Evolutionary conservation across 2,888 invertebrate genomes (phyloP).

Genomic region (Odontocolon sp.): DNA sequence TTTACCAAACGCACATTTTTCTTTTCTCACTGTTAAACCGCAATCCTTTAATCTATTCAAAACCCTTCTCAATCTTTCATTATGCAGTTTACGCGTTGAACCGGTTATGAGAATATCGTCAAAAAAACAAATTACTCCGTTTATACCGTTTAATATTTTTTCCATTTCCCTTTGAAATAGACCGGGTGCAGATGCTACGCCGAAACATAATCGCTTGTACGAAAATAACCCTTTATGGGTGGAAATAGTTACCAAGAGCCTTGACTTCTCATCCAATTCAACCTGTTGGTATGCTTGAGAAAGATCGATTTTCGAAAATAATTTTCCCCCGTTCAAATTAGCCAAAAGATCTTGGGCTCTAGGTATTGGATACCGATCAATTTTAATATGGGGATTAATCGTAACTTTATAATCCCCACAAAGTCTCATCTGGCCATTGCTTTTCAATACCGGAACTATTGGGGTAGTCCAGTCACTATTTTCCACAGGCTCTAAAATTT

Average conservation of each 20-base stretch:
- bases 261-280: constrained; percentile 67
- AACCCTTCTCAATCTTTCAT: no score
- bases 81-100: no score
- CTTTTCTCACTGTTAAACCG: constrained; percentile 51
- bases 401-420: constrained; percentile 71
- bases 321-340: constrained; percentile 62
- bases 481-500: constrained; percentile 62
- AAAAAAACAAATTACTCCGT: constrained; percentile 20
- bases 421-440: constrained; percentile 65
- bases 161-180: constrained; percentile 70
- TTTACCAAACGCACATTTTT: constrained; percentile 67
- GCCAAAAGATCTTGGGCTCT: constrained; percentile 60
- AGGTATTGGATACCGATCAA: constrained; percentile 64
- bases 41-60: constrained; percentile 51
- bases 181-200: constrained; percentile 59
- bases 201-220: not conserved
- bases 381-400: constrained; percentile 64
- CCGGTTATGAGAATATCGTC: no score
- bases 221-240: constrained; percentile 71
- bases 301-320: constrained; percentile 75
- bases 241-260: constrained; percentile 68
- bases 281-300: constrained; percentile 74
- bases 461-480: constrained; percentile 71
- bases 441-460: constrained; percentile 72
- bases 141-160: constrained; percentile 54